Evolutionary conservation across 2,113 vertebrate species (phyloP).

Genomic region (Pandion haliaetus): DNA sequence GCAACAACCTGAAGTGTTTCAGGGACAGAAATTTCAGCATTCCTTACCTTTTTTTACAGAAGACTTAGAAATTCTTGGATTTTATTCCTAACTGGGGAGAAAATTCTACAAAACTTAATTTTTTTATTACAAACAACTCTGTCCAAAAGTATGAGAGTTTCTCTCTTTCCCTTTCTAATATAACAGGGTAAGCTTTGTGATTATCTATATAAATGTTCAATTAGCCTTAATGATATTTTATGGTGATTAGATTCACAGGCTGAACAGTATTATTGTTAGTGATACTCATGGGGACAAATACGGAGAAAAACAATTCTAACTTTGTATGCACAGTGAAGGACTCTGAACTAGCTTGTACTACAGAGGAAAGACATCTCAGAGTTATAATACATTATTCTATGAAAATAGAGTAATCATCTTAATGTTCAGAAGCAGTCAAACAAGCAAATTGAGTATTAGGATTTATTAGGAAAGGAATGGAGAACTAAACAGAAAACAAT

Average conservation of each 20-base stretch:
- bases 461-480: slow-evolving; percentile 43
- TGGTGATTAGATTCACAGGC: slow-evolving; percentile 36
- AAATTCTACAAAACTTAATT: neutral
- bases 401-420: slow-evolving; percentile 39
- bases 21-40: neutral
- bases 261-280: slow-evolving; percentile 41
- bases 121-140: neutral
- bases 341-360: neutral
- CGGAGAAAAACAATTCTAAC: slow-evolving; percentile 31
- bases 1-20: neutral
- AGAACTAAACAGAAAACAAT: neutral
- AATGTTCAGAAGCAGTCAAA: slow-evolving; percentile 56
- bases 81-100: neutral
- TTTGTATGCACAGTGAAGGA: slow-evolving; percentile 28
- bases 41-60: neutral
- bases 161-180: neutral
- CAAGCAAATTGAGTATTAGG: slow-evolving; percentile 23
- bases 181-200: neutral
- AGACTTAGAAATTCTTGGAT: neutral
- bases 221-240: slow-evolving; percentile 49
- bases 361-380: neutral
- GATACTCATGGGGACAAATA: slow-evolving; percentile 27
- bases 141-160: neutral
- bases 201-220: slow-evolving; percentile 48
- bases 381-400: neutral